A percentile compares a stretch with the other conserved stretches of the same genome.
Conservation (phyloP, 2,888 invertebrate species). For the Parthenolecanium corni region DNA sequence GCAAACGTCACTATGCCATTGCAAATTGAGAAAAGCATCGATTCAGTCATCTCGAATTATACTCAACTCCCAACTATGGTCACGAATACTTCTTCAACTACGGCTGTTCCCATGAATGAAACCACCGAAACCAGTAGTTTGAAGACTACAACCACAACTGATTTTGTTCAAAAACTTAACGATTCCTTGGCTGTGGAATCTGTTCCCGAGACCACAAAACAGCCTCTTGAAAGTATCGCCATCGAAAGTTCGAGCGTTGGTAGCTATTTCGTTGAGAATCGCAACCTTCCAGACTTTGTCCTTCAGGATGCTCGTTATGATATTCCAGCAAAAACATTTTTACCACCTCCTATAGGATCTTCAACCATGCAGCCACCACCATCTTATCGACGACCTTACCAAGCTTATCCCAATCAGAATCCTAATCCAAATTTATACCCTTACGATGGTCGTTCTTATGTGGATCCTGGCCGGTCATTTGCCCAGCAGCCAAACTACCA, state of each 20-base stretch:
- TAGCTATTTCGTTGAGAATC: conserved; percentile 19
- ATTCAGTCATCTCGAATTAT: too few relatives aligned
- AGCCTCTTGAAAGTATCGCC: not conserved
- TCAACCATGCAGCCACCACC: conserved; percentile 2
- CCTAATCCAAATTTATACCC: not conserved
- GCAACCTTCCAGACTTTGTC: conserved; percentile 1
- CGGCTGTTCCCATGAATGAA: not conserved
- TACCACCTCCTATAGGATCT: conserved; percentile 15
- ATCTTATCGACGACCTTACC: conserved; percentile 5
- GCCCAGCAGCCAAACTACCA: not conserved
- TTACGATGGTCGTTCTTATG: too few relatives aligned
- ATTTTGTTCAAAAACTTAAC: not conserved
- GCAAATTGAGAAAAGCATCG: not conserved
- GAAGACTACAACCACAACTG: not conserved
- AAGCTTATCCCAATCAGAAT: not conserved
- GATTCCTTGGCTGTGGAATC: not conserved
- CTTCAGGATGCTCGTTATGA: not conserved
- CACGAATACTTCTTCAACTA: conserved; percentile 2
- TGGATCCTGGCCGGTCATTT: too few relatives aligned
- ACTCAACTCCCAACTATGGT: not conserved
- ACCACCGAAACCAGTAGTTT: not conserved
- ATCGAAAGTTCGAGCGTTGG: conserved; percentile 12
- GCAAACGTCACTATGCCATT: not conserved
- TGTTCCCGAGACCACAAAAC: not conserved
- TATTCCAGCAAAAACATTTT: not conserved